Percentiles rank a stretch among this genome's conserved stretches.
phyloP scores from a whole-genome alignment of 2,888 invertebrate genomes.

The Eupithecia inturbata region DNA sequence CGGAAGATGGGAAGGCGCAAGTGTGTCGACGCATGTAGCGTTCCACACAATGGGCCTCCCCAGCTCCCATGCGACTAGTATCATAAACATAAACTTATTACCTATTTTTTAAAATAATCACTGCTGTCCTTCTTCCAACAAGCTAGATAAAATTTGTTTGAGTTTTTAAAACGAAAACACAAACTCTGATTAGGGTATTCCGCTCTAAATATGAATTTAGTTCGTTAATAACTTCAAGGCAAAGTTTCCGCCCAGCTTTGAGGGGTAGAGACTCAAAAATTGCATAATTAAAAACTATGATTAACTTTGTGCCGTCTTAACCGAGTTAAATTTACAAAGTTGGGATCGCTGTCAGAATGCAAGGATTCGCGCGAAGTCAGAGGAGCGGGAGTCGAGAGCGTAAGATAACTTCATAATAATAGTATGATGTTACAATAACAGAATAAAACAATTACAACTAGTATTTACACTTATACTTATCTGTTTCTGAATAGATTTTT shows the following conservation, averaged over 20 bases:
- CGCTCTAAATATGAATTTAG: conserved; percentile 33
- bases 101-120: not conserved
- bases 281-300: conserved; percentile 62
- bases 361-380: not conserved
- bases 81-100: not conserved
- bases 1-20: too few relatives aligned
- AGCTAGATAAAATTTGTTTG: not conserved
- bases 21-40: too few relatives aligned
- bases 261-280: conserved; percentile 53
- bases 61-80: too few relatives aligned
- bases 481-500: too few relatives aligned
- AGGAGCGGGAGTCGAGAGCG: not conserved
- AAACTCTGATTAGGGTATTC: conserved; percentile 14
- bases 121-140: not conserved
- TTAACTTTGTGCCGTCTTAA: conserved; percentile 56
- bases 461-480: too few relatives aligned
- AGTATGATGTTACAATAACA: too few relatives aligned
- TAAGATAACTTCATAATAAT: not conserved
- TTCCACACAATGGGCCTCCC: too few relatives aligned
- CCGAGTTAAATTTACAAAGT: conserved; percentile 59
- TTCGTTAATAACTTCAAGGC: conserved; percentile 32
- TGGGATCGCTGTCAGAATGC: conserved; percentile 36
- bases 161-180: conserved; percentile 14
- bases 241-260: conserved; percentile 37
- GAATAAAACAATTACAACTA: too few relatives aligned